Conservation (phyloP, 2,113 vertebrate species). For the Bothrops jararaca region DNA sequence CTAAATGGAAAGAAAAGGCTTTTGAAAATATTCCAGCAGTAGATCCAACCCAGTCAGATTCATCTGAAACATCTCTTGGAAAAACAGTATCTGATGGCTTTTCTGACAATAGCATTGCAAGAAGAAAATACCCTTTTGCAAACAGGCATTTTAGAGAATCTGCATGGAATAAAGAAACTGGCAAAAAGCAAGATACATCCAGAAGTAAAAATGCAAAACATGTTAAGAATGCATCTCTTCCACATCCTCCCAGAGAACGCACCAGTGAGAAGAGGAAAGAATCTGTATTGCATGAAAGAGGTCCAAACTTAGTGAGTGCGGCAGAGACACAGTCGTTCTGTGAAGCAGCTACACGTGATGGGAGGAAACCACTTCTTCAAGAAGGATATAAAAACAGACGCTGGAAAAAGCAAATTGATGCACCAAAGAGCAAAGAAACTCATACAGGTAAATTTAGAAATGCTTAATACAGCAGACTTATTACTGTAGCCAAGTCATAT, state of each 20-base stretch:
- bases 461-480: background rate
- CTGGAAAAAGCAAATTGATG: conserved; percentile 76
- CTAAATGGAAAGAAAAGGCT: conserved; percentile 65
- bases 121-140: conserved; percentile 59
- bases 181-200: conserved; percentile 72
- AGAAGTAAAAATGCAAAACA: conserved; percentile 58
- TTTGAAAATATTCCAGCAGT: conserved; percentile 64
- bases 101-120: conserved; percentile 64
- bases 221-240: conserved; percentile 58
- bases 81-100: conserved; percentile 62
- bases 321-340: conserved; percentile 53
- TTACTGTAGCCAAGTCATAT: background rate
- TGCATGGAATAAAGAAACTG: conserved; percentile 71
- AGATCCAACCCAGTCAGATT: conserved; percentile 65
- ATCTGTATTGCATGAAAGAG: conserved; percentile 48
- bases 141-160: conserved; percentile 70
- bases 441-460: conserved; percentile 82
- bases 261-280: conserved; percentile 65
- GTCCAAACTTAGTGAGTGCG: conserved; percentile 51
- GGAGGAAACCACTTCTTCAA: conserved; percentile 67
- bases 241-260: conserved; percentile 65
- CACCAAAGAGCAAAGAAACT: conserved; percentile 91
- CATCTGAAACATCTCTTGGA: conserved; percentile 65
- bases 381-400: conserved; percentile 70
- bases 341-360: conserved; percentile 62